These are phyloP conservation scores for Nasonia longicornis DNA, from an alignment of 1,140 invertebrate species.

Conservation along the genomic window DNA sequence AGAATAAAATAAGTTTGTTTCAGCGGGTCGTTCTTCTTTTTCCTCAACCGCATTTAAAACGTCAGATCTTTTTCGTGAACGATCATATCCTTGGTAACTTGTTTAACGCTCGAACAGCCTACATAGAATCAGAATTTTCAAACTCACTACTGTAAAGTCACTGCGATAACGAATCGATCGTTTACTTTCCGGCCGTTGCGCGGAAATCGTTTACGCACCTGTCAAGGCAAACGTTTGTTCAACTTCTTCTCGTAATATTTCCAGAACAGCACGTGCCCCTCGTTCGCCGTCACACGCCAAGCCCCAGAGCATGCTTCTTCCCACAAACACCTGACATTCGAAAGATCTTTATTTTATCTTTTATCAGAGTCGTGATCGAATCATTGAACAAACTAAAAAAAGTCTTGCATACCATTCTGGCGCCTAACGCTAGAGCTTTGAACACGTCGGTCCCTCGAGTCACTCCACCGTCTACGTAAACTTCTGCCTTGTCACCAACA, in stretches of 20 bases:
- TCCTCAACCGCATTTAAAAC: too few species aligned
- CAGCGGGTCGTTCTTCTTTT: too few species aligned
- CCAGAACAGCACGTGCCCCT: constrained; percentile 81
- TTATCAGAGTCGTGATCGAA: too few species aligned
- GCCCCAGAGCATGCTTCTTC: constrained; percentile 90
- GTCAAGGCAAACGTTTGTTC: constrained; percentile 82
- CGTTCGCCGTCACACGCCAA: constrained; percentile 81
- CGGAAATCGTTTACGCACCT: constrained; percentile 49
- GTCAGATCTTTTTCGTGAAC: background rate
- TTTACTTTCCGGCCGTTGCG: too few species aligned
- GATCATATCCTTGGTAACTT: constrained; percentile 77
- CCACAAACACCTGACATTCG: constrained; percentile 81
- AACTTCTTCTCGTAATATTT: constrained; percentile 83
- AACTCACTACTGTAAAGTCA: background rate
- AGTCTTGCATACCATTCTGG: constrained; percentile 76
- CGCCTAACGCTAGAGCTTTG: constrained; percentile 91
- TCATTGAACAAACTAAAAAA: too few species aligned
- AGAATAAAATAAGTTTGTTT: too few species aligned
- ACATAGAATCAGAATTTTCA: background rate
- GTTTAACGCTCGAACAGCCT: constrained; percentile 71
- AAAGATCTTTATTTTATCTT: too few species aligned
- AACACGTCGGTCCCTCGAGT: constrained; percentile 89
- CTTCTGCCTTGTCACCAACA: constrained; percentile 79
- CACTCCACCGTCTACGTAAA: constrained; percentile 92
- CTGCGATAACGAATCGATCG: background rate